Conservation (phyloP, 2,888 invertebrate species). For the Drosophila kokeensis region DNA sequence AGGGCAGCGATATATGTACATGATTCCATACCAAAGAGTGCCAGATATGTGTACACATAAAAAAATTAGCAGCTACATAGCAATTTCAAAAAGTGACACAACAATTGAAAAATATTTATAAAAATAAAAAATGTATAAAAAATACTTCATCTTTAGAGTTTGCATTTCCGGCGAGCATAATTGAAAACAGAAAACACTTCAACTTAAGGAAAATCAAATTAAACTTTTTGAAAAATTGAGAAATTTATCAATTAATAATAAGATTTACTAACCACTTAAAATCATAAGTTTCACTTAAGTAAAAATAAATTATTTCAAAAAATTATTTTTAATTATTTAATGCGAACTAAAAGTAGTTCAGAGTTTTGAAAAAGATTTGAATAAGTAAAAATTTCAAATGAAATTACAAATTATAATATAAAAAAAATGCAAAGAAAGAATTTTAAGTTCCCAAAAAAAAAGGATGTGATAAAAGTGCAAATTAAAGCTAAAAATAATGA, state of each 20-base stretch:
- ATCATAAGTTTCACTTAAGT: not conserved
- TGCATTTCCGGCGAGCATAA: not conserved
- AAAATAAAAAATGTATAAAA: not conserved
- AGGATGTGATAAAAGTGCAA: not conserved
- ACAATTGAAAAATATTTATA: not conserved
- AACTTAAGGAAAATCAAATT: not conserved
- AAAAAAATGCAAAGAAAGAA: not conserved
- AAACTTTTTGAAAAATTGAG: not conserved
- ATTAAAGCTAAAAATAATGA: not conserved
- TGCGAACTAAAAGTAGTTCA: not conserved
- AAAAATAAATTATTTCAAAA: not conserved
- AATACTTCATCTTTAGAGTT: not conserved
- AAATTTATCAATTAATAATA: not conserved
- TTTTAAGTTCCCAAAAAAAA: not conserved
- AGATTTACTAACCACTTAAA: not conserved
- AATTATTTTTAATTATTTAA: not conserved
- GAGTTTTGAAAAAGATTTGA: not conserved
- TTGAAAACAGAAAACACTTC: not conserved
- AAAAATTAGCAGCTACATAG: not conserved
- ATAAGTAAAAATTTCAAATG: not conserved
- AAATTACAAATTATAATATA: not conserved
- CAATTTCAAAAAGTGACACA: not conserved
- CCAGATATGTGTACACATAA: slow-evolving; percentile 20
- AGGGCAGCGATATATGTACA: slow-evolving; percentile 10
- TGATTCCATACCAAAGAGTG: slow-evolving; percentile 5